Base-by-base conservation (phyloP, 2,888 invertebrate genomes). In the Altica lythri region DNA sequence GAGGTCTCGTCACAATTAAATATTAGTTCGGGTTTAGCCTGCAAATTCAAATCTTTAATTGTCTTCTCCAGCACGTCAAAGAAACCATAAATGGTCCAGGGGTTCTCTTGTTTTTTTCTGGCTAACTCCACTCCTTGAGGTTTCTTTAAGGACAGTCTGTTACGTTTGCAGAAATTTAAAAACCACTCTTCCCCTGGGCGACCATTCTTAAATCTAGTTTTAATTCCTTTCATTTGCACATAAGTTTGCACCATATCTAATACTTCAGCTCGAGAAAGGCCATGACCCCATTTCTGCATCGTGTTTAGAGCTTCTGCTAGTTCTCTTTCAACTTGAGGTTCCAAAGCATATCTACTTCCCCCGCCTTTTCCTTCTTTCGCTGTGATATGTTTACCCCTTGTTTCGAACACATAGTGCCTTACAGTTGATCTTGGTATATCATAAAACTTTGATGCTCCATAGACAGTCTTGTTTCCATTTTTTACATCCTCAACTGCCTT, bases 101-200 rank as follows among this genome's bases (percentile, higher is more conserved):
- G 67, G 50, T 68, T 67, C 17, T 53, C 38, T 2, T 42, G 40
- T 56, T 63, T 66, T 49, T 65, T 66, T 16, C 69, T 37, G 8
- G 65, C 58, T 57, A 62, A 60, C 60, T 73, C 71, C 2, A 72
- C 67, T 19, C 62, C 57, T 64, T 73, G 69, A 4, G 72, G 70
- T 52, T 59, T 68, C 65, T 73, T 74, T 16, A 72, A 49, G n/a
- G 68, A 67, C 9, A 74, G 42, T 52, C 57, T 51, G 47, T 65
- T 57, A 22, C 62, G 14, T 34, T 57, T 58, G 46, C 61, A 65
- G 52, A 67, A 68, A 12, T 32, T 46, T 1, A 60, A 29, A 47
- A 65, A 64, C 64, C 62, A 65, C 45, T 68, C 64, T 32, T 62
- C 56, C 5, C 67, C 64, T 13, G 66, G 67, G 16, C 48, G n/a